These are phyloP conservation scores for Cirrhinus molitorella DNA, from an alignment of 2,797 vertebrate species.

Conservation along the genomic window DNA sequence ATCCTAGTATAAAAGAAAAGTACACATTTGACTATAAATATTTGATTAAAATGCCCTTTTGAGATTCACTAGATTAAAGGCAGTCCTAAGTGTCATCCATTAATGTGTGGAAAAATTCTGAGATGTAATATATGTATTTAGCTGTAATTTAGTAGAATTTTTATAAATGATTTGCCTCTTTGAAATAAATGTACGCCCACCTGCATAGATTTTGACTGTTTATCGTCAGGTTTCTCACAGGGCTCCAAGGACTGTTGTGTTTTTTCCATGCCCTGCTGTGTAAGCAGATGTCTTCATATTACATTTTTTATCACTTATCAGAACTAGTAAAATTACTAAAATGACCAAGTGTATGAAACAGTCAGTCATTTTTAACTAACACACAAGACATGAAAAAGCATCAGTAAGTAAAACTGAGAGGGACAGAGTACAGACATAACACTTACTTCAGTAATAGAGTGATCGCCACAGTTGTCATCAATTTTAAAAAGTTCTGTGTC, in stretches of 20 bases:
- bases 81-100: neutral
- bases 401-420: neutral
- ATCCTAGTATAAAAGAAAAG: slow-evolving; percentile 57
- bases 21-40: neutral
- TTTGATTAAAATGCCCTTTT: neutral
- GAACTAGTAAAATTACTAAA: neutral
- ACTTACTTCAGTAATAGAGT: slow-evolving; percentile 62
- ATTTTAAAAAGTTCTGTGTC: slow-evolving; percentile 24
- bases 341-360: neutral
- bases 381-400: neutral
- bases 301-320: slow-evolving; percentile 6
- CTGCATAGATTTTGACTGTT: slow-evolving; percentile 65
- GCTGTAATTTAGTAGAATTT: neutral
- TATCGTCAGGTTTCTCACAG: slow-evolving; percentile 58
- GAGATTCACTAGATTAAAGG: neutral
- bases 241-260: neutral
- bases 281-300: slow-evolving; percentile 29
- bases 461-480: slow-evolving; percentile 34
- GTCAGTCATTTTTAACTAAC: neutral
- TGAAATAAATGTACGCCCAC: slow-evolving; percentile 45
- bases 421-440: neutral
- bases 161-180: neutral
- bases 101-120: neutral
- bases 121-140: slow-evolving; percentile 1
- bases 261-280: slow-evolving; percentile 65